Conservation (phyloP, 2,888 invertebrate genomes). For the Lasioglossum figueresi region DNA sequence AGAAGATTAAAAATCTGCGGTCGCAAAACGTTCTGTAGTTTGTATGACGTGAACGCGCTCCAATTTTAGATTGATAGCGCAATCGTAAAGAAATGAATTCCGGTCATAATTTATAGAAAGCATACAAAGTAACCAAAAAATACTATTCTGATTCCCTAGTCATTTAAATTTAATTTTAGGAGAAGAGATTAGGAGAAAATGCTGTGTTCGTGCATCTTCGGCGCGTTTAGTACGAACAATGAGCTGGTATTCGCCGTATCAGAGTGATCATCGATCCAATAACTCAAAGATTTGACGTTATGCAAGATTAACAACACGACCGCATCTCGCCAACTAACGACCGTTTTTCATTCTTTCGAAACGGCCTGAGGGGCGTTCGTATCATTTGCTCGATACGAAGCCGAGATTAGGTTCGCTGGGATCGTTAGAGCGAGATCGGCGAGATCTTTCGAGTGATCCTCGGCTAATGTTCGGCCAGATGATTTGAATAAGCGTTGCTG, state of each 20-base stretch:
- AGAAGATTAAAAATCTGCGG: not conserved
- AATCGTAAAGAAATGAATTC: not conserved
- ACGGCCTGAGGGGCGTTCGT: slow-evolving; percentile 14
- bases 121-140: not conserved
- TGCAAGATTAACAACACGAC: slow-evolving; percentile 33
- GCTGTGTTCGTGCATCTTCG: not conserved
- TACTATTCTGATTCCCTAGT: not conserved
- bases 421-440: not conserved
- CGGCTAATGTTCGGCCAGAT: not conserved
- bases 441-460: slow-evolving; percentile 23
- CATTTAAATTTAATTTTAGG: not conserved
- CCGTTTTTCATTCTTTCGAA: slow-evolving; percentile 49
- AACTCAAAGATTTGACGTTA: slow-evolving; percentile 40
- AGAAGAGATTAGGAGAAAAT: not conserved
- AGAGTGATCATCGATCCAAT: slow-evolving; percentile 32
- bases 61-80: not conserved
- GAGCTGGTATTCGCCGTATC: slow-evolving; percentile 19
- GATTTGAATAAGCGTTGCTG: not conserved
- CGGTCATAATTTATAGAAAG: not conserved
- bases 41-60: not conserved
- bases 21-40: not conserved
- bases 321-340: slow-evolving; percentile 19
- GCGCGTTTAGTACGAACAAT: not conserved
- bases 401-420: slow-evolving; percentile 22
- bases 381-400: slow-evolving; percentile 22